Conservation (phyloP, 2,797 vertebrate genomes). For the Diceros bicornis region DNA sequence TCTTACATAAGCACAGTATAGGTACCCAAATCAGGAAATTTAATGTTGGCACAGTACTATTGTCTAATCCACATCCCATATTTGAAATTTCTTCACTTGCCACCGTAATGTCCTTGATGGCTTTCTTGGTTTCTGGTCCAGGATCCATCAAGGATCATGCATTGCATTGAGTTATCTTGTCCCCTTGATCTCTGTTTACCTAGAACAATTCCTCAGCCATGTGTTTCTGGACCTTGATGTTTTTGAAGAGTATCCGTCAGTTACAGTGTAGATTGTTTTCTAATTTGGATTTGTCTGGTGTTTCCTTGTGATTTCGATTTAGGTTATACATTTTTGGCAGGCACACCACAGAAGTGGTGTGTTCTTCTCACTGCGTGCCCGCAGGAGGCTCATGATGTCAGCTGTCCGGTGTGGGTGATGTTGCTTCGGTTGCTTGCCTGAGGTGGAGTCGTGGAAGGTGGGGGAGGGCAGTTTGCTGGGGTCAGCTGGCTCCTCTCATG, state of each 20-base stretch:
- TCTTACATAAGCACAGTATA: not conserved
- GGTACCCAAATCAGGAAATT: not conserved
- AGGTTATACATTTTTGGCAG: not conserved
- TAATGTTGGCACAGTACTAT: not conserved
- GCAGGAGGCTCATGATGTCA: not conserved
- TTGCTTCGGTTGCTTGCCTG: not conserved
- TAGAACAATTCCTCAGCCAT: not conserved
- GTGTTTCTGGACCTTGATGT: not conserved
- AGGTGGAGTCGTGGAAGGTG: not conserved
- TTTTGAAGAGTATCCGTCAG: not conserved
- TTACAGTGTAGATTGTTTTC: not conserved
- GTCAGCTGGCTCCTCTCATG: not conserved
- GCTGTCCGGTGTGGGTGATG: not conserved
- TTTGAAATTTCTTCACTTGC: not conserved
- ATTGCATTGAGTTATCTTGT: not conserved
- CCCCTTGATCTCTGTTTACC: not conserved
- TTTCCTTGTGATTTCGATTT: constrained; percentile 3
- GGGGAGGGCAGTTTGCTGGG: not conserved
- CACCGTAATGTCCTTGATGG: not conserved
- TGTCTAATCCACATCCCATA: not conserved
- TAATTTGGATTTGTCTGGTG: not conserved
- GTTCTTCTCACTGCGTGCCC: not conserved
- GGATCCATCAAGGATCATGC: not conserved
- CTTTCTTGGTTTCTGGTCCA: not conserved
- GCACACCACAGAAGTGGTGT: not conserved